phyloP scores from a whole-genome alignment of 2,113 vertebrate genomes.

The Motacilla tschutschensis region DNA sequence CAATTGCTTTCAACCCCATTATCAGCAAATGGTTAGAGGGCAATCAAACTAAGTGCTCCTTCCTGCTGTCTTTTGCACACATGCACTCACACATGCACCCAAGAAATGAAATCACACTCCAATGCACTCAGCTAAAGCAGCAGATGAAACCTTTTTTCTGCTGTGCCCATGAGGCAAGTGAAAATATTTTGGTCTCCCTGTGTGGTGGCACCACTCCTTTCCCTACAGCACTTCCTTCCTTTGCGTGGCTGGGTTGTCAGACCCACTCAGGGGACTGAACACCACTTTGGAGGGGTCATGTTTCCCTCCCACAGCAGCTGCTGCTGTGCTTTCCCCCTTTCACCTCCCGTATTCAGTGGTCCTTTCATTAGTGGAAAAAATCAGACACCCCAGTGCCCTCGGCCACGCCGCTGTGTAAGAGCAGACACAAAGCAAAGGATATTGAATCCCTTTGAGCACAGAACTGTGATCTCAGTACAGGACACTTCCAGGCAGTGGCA shows the following conservation, averaged over 20 bases:
- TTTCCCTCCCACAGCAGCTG: slow-evolving; percentile 13
- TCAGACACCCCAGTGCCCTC: not conserved
- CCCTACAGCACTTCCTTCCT: not conserved
- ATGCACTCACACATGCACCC: rapidly evolving
- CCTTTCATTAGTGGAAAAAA: not conserved
- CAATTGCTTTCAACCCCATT: slow-evolving; percentile 38
- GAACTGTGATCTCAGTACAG: not conserved
- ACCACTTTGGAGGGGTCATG: not conserved
- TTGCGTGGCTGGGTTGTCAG: not conserved
- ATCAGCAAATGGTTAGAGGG: slow-evolving; percentile 29
- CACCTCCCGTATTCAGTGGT: not conserved
- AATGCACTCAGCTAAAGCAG: not conserved
- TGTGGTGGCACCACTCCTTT: not conserved
- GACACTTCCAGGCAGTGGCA: not conserved
- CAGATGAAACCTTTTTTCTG: slow-evolving; percentile 1
- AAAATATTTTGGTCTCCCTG: not conserved
- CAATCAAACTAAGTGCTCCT: slow-evolving; percentile 57
- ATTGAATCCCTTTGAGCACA: not conserved
- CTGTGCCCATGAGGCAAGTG: not conserved
- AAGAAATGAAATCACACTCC: not conserved
- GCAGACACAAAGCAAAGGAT: not conserved
- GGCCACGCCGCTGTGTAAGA: not conserved
- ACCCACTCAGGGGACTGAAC: not conserved
- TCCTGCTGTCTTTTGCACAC: slow-evolving; percentile 28
- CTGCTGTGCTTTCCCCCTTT: not conserved